A percentile compares a stretch with the other conserved stretches of the same genome.
Evolutionary conservation across 92 coral and sea anemone species (phyloP).

Genomic region (Siderastrea radians): DNA sequence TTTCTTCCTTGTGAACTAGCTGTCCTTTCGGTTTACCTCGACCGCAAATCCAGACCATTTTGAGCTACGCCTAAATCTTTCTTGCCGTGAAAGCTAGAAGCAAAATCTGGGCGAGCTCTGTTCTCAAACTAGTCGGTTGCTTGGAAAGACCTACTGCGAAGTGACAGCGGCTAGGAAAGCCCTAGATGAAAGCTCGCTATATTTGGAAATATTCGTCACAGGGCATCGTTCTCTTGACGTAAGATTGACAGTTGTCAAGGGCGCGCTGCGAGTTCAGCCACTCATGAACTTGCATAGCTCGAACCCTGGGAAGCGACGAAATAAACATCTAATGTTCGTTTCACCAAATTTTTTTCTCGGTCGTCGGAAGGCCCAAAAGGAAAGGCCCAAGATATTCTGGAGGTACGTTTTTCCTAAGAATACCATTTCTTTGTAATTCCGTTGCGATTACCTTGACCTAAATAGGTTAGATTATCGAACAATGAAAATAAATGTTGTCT

Average conservation of each 20-base stretch:
- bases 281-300: neutral
- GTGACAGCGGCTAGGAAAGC: constrained; percentile 18
- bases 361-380: neutral
- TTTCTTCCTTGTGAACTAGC: constrained; percentile 60
- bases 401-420: too few species aligned
- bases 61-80: neutral
- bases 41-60: constrained; percentile 60
- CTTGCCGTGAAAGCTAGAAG: neutral
- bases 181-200: constrained; percentile 1
- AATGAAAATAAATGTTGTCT: neutral
- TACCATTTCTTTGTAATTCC: neutral
- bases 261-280: neutral
- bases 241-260: constrained; percentile 27
- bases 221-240: constrained; percentile 12
- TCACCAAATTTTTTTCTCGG: neutral
- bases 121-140: neutral
- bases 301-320: constrained; percentile 8
- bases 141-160: neutral
- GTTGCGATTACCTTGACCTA: too few species aligned
- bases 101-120: neutral
- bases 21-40: constrained; percentile 9
- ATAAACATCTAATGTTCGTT: neutral
- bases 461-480: neutral
- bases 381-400: too few species aligned
- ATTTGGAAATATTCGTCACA: constrained; percentile 49